Conservation (phyloP, 2,888 invertebrate species). For the Xanthorhoe spadicearia region DNA sequence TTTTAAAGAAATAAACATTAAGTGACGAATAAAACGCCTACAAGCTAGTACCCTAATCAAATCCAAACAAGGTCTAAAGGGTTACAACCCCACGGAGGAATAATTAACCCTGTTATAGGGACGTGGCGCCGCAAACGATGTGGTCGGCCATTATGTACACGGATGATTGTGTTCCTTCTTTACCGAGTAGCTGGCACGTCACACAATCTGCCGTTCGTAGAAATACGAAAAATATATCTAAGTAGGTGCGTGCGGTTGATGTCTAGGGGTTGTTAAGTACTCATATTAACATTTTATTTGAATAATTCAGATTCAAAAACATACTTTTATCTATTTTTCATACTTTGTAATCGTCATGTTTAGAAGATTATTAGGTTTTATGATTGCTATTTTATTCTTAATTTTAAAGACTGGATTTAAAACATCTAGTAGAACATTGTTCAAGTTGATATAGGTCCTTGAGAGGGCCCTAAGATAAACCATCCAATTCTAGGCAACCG, state of each 20-base stretch:
- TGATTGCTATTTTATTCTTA: too few species aligned
- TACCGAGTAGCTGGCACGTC: conserved; percentile 1
- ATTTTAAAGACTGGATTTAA: too few species aligned
- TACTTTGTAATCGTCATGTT: too few species aligned
- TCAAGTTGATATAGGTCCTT: neutral
- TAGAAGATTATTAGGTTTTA: too few species aligned
- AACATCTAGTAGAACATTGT: neutral
- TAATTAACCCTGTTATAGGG: conserved; percentile 38
- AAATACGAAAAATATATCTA: too few species aligned
- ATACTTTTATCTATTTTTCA: too few species aligned
- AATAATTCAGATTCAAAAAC: too few species aligned
- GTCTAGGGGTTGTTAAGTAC: too few species aligned
- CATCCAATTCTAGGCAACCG: conserved; percentile 12
- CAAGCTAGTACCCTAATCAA: conserved; percentile 11
- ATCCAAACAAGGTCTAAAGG: conserved; percentile 26
- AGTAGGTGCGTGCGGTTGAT: too few species aligned
- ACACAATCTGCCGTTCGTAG: neutral
- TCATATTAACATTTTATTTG: too few species aligned
- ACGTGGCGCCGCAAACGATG: conserved; percentile 33
- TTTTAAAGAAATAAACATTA: too few species aligned
- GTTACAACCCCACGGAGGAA: conserved; percentile 31
- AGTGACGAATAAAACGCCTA: neutral
- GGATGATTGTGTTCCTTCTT: conserved; percentile 34
- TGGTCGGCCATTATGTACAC: conserved; percentile 25
- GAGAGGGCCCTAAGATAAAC: neutral